Percentiles rank a stretch among this genome's conserved stretches.
Evolutionary conservation across 2,113 vertebrate genomes (phyloP).

Genomic region (Colaptes auratus): DNA sequence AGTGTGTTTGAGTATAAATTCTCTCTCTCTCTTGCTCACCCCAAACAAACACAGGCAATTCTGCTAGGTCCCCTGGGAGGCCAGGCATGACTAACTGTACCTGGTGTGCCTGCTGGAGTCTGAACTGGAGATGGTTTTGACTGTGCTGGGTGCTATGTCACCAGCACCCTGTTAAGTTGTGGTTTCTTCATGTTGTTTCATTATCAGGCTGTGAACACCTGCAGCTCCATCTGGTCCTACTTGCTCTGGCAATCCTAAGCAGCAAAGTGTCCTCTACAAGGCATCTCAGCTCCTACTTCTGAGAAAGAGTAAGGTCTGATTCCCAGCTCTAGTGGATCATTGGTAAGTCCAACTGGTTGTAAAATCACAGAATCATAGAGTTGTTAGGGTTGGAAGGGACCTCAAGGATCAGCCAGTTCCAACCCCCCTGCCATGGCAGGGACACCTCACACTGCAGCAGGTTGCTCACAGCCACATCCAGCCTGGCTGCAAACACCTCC

Average conservation of each 20-base stretch:
- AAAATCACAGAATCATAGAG: background rate
- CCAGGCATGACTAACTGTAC: too few relatives aligned
- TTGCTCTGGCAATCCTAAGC: background rate
- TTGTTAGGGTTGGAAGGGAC: too few relatives aligned
- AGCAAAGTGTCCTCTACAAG: background rate
- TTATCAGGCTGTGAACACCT: background rate
- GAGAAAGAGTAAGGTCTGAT: background rate
- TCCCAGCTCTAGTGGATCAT: background rate
- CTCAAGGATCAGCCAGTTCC: too few relatives aligned
- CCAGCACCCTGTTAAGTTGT: background rate
- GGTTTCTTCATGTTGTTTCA: background rate
- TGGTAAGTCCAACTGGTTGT: background rate
- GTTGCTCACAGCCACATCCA: too few relatives aligned
- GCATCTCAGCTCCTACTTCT: background rate
- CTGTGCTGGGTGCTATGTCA: background rate
- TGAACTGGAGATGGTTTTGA: background rate
- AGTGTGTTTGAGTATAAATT: background rate
- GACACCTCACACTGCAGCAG: too few relatives aligned
- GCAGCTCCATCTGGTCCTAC: background rate
- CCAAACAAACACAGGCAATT: background rate
- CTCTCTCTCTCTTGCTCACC: rapidly evolving
- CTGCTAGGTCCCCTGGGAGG: background rate
- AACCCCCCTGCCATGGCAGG: too few relatives aligned
- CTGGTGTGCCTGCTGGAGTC: background rate
- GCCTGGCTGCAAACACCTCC: too few relatives aligned